These are phyloP conservation scores for Drosophila malerkotliana DNA, from an alignment of 1,140 invertebrate species.

Conservation along the genomic window DNA sequence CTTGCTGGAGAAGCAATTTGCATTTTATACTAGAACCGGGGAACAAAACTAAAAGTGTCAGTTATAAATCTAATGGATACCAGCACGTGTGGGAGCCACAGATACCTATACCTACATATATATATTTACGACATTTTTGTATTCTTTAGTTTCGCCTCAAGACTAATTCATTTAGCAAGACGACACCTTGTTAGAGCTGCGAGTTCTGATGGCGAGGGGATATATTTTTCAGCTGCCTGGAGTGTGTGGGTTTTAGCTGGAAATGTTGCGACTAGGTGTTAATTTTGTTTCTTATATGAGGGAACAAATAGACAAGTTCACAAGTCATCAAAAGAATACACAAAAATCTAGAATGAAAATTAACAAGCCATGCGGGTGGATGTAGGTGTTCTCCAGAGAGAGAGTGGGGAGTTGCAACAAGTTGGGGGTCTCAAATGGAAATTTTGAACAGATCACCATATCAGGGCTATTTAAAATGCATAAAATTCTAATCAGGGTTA, in stretches of 20 bases:
- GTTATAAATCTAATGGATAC: slow-evolving; percentile 49
- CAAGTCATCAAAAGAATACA: slow-evolving; percentile 30
- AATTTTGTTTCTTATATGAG: slow-evolving; percentile 63
- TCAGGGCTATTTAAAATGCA: slow-evolving; percentile 4
- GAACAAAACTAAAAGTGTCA: slow-evolving; percentile 70
- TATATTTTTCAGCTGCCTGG: slow-evolving; percentile 7
- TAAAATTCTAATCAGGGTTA: background rate
- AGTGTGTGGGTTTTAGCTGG: slow-evolving; percentile 62
- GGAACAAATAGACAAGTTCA: slow-evolving; percentile 54
- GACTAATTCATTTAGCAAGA: slow-evolving; percentile 76
- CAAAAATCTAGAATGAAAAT: slow-evolving; percentile 27
- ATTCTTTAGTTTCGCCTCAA: slow-evolving; percentile 23
- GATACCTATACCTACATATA: slow-evolving; percentile 2
- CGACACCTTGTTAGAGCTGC: slow-evolving; percentile 70
- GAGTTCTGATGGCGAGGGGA: slow-evolving; percentile 48
- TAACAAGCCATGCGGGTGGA: slow-evolving; percentile 62
- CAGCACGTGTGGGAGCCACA: slow-evolving; percentile 8
- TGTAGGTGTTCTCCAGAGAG: slow-evolving; percentile 10
- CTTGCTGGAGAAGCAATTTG: slow-evolving; percentile 61
- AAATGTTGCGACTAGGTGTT: slow-evolving; percentile 77
- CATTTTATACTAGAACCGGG: slow-evolving; percentile 46
- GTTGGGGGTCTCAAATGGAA: slow-evolving; percentile 31
- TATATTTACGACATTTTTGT: slow-evolving; percentile 44
- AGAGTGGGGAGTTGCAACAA: slow-evolving; percentile 7
- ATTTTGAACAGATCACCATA: background rate